Conservation (phyloP, 2,888 invertebrate species). For the Neoascia interrupta region DNA sequence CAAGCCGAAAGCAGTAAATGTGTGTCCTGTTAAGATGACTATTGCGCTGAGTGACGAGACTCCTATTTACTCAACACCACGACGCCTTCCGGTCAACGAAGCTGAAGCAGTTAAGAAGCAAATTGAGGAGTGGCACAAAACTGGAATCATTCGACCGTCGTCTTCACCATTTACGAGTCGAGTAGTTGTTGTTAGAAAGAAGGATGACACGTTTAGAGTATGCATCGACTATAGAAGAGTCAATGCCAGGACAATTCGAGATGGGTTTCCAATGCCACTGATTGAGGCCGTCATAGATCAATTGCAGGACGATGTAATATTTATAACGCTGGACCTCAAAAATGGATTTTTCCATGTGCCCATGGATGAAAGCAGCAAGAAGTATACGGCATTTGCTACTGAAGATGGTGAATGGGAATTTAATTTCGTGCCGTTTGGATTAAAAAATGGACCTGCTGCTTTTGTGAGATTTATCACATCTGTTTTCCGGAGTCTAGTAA, state of each 20-base stretch:
- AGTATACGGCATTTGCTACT: slow-evolving; percentile 5
- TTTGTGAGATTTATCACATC: slow-evolving; percentile 64
- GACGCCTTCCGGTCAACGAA: not conserved
- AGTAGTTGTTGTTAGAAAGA: not conserved
- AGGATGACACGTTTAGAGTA: not conserved
- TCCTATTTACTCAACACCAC: slow-evolving; percentile 3
- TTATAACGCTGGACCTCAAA: slow-evolving; percentile 1
- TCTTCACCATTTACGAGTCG: not conserved
- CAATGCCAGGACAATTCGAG: not conserved
- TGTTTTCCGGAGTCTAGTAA: not conserved
- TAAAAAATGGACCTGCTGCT: slow-evolving; percentile 71
- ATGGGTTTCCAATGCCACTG: not conserved
- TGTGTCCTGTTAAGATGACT: not conserved
- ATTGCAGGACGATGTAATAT: not conserved
- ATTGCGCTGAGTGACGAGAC: not conserved
- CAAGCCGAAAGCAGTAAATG: not conserved
- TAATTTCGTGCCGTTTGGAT: not conserved
- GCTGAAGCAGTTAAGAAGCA: not conserved
- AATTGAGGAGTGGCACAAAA: not conserved
- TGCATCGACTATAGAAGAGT: not conserved
- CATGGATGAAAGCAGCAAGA: slow-evolving; percentile 11
- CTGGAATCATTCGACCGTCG: not conserved
- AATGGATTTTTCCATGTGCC: slow-evolving; percentile 47
- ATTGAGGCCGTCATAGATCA: not conserved
- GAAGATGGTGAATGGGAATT: not conserved